Base-by-base conservation (phyloP, 2,113 vertebrate species). In the Aix galericulata region DNA sequence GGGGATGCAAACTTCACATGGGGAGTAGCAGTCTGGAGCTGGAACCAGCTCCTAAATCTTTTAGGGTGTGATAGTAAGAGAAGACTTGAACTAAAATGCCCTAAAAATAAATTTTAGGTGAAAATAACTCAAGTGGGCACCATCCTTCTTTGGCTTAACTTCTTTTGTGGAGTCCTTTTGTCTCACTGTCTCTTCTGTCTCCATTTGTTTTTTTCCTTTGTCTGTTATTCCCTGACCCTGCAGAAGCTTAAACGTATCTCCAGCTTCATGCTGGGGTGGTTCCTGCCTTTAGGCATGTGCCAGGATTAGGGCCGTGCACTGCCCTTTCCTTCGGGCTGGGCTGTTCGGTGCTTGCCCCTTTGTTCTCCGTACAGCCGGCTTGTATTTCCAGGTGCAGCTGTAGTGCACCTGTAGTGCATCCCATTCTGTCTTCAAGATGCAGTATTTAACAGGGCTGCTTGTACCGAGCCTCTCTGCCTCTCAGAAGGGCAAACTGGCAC, bases 351-450 rank as follows among this genome's bases (percentile, higher is more conserved):
- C 17, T 32, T 29, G 8, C 10, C 6, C 27, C 60, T 27, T 7
- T 7, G 12, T 27, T 31, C 13, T 42, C 17, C 6, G 0, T 26
- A 31, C 58, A 25, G 44, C 77, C n/a, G 22, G 4, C 40, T 60
- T 4, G 0, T 8, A 13, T 36, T 55, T 42, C 38, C 23, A 25
- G 42, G 8, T 72, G 44, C 58, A 42, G 1, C 1, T 36, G 25
- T 22, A 34, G 38, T 17, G 12, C 29, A 40, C 12, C 38, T 13
- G 38, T 40, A 40, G 38, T 40, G 21, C 9, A 16, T 6, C 36
- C 8, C 4, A 23, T 58, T 52, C 8, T 40, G 62, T 12, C 16
- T 29, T 29, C n/a, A 38, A 55, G 40, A 5, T n/a, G 16, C 3
- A 1, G 12, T n/a, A 23, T 12, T 36, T 23, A 63, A 36, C 8